Evolutionary conservation across 2,797 vertebrate species (phyloP), one percentile per base, ranked within the genome.

Genomic region (Hozukius guyotensis): DNA sequence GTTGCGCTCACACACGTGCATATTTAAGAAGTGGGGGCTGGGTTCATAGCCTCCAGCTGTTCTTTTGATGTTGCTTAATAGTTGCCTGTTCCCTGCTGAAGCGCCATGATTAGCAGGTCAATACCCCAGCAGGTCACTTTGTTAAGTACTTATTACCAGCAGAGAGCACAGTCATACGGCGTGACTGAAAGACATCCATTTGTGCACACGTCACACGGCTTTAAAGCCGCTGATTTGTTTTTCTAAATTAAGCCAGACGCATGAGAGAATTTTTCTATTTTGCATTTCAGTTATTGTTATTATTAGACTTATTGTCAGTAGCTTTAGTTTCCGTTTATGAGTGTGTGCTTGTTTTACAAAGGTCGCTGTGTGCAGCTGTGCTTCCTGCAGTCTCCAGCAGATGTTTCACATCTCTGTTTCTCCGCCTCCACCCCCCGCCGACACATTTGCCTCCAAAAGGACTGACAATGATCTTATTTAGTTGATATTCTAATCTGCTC

Each of bases 81-180:
- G 91, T 89, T 65, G 79, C 85, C 84, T 89, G 81, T 90, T 94
- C 36, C 79, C 81, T 36, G 75, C 79, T 89, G 89, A 92, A 93
- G 76, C 82, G 53, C 86, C 74, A 71, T 88, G 93, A 94, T 95
- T 93, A 96, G 86, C 93, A 90, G 93, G 83, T 92, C 93, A 94
- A 93, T 94, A 77, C 78, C 88, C 66, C 91, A 89, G 89, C 87
- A 87, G 88, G 93, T 83, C 86, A 86, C 87, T 89, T 82, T 81
- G 86, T 91, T 86, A 86, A 88, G 91, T 75, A 85, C 85, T 87
- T 89, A 81, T 82, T 85, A 82, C 80, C 88, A 87, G 83, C 88
- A 67, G 88, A 87, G 88, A 88, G 84, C 81, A 32, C 76, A 68
- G 77, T 69, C 81, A 78, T 32, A 79, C 55, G 0, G 75, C 22